These are phyloP conservation scores for Acanthopleura granulata DNA, from an alignment of 2,888 invertebrate species.

Conservation along the genomic window DNA sequence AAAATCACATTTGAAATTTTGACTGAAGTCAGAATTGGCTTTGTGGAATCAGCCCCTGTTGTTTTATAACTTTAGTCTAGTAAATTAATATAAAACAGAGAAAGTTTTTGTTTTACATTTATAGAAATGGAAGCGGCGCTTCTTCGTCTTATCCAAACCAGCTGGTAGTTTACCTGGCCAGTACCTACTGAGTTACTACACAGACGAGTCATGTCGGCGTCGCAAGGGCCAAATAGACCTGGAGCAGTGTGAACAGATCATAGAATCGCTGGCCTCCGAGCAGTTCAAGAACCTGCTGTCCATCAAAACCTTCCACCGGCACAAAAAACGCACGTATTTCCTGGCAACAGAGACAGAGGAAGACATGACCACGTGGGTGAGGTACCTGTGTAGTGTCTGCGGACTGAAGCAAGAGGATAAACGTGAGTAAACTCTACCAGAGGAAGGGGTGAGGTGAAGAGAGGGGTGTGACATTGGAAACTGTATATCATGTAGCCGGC, in stretches of 20 bases:
- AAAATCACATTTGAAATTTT: no score
- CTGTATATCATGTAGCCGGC: no score
- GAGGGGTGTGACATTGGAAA: no score
- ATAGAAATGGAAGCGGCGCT: slow-evolving; percentile 95
- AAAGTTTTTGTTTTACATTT: slow-evolving; percentile 20
- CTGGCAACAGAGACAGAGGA: slow-evolving; percentile 91
- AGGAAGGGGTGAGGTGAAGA: no score
- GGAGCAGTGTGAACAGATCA: slow-evolving; percentile 95
- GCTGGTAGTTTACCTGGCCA: slow-evolving; percentile 93
- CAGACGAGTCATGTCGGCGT: slow-evolving; percentile 74
- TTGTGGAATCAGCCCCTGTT: no score
- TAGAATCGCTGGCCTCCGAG: slow-evolving; percentile 63
- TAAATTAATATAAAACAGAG: no score
- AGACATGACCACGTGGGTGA: slow-evolving; percentile 96
- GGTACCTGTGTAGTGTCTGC: slow-evolving; percentile 92
- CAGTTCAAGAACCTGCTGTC: slow-evolving; percentile 61
- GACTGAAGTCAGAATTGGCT: no score
- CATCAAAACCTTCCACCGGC: slow-evolving; percentile 60
- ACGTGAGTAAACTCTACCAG: slow-evolving; percentile 36
- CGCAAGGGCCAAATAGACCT: slow-evolving; percentile 79
- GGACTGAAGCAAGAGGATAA: slow-evolving; percentile 72
- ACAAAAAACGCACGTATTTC: slow-evolving; percentile 86
- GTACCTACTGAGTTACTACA: slow-evolving; percentile 93
- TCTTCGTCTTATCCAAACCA: slow-evolving; percentile 89
- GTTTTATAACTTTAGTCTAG: no score